Base-by-base conservation (phyloP, 2,797 vertebrate species). In the Helostoma temminkii region DNA sequence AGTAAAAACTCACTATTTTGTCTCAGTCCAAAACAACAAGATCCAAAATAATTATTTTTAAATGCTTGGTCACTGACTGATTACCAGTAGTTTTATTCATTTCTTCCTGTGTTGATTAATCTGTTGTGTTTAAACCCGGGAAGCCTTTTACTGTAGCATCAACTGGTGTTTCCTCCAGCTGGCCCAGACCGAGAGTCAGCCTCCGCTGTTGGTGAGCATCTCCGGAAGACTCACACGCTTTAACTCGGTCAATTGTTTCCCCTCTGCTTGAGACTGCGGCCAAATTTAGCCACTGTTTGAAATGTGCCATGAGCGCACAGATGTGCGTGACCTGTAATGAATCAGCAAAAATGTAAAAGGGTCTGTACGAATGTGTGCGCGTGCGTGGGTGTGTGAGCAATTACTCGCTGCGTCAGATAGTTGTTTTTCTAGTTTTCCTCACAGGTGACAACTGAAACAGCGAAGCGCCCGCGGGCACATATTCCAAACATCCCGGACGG, bases 341-440 rank as follows among this genome's bases (percentile, higher is more conserved):
- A 83, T 84, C 80, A 84, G 82, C 77, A 74, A 69, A 77, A 81
- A n/a, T 71, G 54, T 61, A 49, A 48, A 36, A 25, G 43, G 18
- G 1, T 36, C 53, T 14, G 52, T 55, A 22, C 19, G 50, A 19
- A 21, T 32, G 50, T 14, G 14, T 11, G 54, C 5, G 28, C 12
- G 61, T 24, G 43, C 7, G 34, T 25, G 16, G 36, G 50, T 10
- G 52, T 15, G 58, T 18, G 56, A 11, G 45, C 16, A 34, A 64
- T 69, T n/a, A 47, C 47, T 26, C 15, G 15, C 12, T 32, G 58
- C 42, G 78, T 54, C 74, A 50, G 75, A 80, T 70, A 81, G 66
- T 61, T 76, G 64, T 39, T 69, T 81, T 58, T 59, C 42, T 76
- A 72, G 69, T 83, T 86, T 78, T 66, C 43, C 46, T 82, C 60